These are phyloP conservation scores for Caenorhabditis sinica DNA, from an alignment of 2,888 invertebrate genomes.

Conservation along the genomic window DNA sequence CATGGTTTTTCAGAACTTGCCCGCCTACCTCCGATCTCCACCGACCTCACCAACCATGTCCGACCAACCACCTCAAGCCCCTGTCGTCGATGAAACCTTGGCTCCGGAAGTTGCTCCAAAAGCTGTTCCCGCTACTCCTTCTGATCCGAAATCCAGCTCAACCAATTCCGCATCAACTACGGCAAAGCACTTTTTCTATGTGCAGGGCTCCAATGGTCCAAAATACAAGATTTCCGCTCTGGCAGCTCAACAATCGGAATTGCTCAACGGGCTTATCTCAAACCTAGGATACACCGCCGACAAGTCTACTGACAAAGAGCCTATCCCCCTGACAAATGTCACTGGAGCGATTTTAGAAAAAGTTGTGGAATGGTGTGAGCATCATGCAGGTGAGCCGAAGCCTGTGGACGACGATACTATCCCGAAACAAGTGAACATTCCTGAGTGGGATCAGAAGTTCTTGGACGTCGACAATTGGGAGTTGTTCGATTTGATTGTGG, in stretches of 20 bases:
- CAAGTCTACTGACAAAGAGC: not conserved
- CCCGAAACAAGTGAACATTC: not conserved
- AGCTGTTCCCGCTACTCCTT: no score
- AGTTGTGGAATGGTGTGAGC: not conserved
- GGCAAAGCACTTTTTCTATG: not conserved
- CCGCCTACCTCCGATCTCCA: no score
- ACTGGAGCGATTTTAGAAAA: not conserved
- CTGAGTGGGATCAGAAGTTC: not conserved
- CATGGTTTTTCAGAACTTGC: no score
- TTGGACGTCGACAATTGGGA: not conserved
- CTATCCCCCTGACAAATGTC: not conserved
- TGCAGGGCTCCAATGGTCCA: not conserved
- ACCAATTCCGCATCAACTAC: no score
- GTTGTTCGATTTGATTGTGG: slow-evolving; percentile 2
- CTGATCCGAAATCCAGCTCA: no score
- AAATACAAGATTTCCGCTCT: not conserved
- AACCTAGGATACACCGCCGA: not conserved
- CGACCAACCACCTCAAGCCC: no score
- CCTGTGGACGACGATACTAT: not conserved
- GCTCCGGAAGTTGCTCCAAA: no score
- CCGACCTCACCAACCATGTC: no score
- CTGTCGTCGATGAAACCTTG: no score
- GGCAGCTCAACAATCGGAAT: not conserved
- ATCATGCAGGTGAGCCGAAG: not conserved
- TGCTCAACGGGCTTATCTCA: not conserved